A percentile compares a stretch with the other conserved stretches of the same genome.
Evolutionary conservation across 2,113 vertebrate species (phyloP).

Genomic region (Nymphicus hollandicus): DNA sequence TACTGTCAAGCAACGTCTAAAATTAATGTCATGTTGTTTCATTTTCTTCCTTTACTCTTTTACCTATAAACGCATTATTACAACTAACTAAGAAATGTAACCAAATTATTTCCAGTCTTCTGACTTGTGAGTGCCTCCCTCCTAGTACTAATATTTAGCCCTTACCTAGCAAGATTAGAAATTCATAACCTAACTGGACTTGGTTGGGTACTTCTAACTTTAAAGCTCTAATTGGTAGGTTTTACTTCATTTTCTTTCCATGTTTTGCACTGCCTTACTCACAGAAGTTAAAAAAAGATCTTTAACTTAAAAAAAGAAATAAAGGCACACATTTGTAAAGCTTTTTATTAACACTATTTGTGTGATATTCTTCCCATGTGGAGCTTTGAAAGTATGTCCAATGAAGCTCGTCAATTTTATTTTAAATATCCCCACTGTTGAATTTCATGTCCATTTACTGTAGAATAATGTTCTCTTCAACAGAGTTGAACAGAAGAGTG

Average conservation of each 20-base stretch:
- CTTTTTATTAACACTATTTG: not conserved
- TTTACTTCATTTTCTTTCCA: not conserved
- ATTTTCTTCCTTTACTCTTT: not conserved
- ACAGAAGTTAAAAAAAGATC: not conserved
- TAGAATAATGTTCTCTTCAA: constrained; percentile 52
- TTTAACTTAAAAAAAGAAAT: not conserved
- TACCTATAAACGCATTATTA: not conserved
- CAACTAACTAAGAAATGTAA: not conserved
- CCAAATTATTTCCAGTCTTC: not conserved
- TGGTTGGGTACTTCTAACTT: not conserved
- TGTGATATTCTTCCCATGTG: not conserved
- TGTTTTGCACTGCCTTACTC: not conserved
- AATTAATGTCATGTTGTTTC: not conserved
- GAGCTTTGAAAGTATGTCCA: not conserved
- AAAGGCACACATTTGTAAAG: not conserved
- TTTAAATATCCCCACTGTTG: not conserved
- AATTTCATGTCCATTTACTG: constrained; percentile 55
- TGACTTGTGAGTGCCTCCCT: not conserved
- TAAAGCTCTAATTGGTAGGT: not conserved
- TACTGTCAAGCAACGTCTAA: not conserved
- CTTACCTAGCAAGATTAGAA: not conserved
- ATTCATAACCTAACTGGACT: not conserved
- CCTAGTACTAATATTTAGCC: not conserved
- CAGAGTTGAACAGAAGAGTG: constrained; percentile 13
- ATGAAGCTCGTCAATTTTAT: not conserved